Evolutionary conservation across 2,113 vertebrate genomes (phyloP), one percentile per base, ranked within the genome.

Genomic region (Meleagris gallopavo): DNA sequence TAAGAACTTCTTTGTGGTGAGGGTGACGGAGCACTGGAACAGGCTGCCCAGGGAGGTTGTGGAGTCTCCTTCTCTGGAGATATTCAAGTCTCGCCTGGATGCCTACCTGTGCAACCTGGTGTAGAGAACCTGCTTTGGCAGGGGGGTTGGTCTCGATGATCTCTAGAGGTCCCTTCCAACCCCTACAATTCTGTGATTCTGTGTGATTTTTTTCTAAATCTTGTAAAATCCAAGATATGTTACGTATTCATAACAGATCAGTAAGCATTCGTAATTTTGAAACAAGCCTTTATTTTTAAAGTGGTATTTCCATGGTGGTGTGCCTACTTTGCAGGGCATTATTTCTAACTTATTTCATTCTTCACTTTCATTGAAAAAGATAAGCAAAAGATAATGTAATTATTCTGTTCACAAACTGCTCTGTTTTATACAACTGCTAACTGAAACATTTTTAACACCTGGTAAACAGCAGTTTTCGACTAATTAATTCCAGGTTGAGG

Each of bases 391-490:
- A 88, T 91, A 73, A 73, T 8, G 3, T 90, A 32, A 83, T 73
- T 74, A 58, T 82, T 84, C 74, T 91, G 50, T 80, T 80, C 81
- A 89, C 36, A 62, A 77, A 77, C 2, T 10, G 22, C 29, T 38
- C 54, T 64, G 10, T 40, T 85, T 85, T 86, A 77, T 48, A 30
- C 15, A 88, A 17, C 22, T 85, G 65, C 50, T 89, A 83, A 67
- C 10, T 46, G 64, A 80, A 93, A 58, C 6, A 91, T 77, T 86
- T 89, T 89, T 80, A 95, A 89, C 71, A 85, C 50, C 22, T 77
- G 75, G 12, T 92, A 94, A 93, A 92, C 6, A 91, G 41, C 13
- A 58, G 81, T 88, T 96, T 73, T 65, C 25, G 65, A 50, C 65
- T 89, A 93, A 92, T 83, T 93, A 52, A 32, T 88, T 87, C 58